Percentiles rank a stretch among this genome's conserved stretches.
Evolutionary conservation across 2,888 invertebrate species (phyloP).

Genomic region (Pyrrhosoma nymphula): DNA sequence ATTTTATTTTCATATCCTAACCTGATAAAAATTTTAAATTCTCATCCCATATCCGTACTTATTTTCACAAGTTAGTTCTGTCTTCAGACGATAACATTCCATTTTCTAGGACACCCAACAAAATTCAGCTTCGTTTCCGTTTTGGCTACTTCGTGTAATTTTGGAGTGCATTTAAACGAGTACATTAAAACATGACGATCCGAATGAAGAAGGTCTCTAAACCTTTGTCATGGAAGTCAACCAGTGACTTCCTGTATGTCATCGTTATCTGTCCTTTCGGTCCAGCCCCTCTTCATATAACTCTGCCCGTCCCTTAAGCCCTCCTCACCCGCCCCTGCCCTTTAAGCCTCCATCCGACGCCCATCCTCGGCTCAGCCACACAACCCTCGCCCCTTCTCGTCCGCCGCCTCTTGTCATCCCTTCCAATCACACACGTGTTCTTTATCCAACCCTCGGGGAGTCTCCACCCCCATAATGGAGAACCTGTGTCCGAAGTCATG

Average conservation of each 20-base stretch:
- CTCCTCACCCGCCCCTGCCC: neutral
- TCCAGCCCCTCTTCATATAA: neutral
- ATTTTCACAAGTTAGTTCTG: too few relatives aligned
- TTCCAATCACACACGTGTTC: conserved; percentile 48
- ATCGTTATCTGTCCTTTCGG: neutral
- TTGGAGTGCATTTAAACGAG: too few relatives aligned
- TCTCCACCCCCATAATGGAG: conserved; percentile 52
- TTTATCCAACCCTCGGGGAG: conserved; percentile 24
- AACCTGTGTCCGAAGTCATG: conserved; percentile 64
- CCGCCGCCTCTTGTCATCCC: neutral
- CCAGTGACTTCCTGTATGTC: neutral
- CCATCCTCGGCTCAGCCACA: neutral
- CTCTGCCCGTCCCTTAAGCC: neutral
- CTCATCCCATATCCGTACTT: too few relatives aligned
- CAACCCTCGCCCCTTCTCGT: neutral
- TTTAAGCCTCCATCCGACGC: neutral
- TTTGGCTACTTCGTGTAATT: too few relatives aligned
- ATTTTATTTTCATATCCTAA: too few relatives aligned
- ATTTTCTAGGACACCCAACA: too few relatives aligned
- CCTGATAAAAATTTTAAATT: too few relatives aligned
- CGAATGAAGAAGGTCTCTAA: too few relatives aligned
- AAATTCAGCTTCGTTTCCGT: too few relatives aligned
- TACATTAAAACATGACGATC: too few relatives aligned
- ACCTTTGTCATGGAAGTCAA: neutral
- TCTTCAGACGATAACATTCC: too few relatives aligned